A percentile compares a stretch with the other conserved stretches of the same genome.
Evolutionary conservation across 2,797 vertebrate species (phyloP).

Genomic region (Hephaestus fuliginosus): DNA sequence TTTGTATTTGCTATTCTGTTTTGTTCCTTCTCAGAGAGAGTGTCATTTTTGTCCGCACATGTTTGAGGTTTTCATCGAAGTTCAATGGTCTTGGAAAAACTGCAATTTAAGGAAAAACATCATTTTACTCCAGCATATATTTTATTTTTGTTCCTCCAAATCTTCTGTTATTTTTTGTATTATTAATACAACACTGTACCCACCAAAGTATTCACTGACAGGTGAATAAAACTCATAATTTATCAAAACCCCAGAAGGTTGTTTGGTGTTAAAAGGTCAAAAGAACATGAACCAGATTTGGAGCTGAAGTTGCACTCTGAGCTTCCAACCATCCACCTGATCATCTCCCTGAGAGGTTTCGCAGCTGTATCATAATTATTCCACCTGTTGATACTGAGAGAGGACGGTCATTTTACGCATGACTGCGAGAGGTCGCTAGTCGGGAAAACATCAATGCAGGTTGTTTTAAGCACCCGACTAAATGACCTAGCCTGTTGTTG

Average conservation of each 20-base stretch:
- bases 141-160: background rate
- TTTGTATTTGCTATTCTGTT: background rate
- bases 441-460: background rate
- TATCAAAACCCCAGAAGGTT: background rate
- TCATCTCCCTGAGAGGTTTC: background rate
- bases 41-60: background rate
- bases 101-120: background rate
- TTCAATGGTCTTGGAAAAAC: background rate
- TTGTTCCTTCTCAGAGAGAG: background rate
- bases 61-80: background rate
- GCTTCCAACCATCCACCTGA: background rate
- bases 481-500: background rate
- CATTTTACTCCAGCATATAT: background rate
- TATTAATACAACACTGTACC: background rate
- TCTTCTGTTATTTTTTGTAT: background rate
- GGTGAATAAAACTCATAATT: background rate
- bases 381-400: background rate
- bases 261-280: background rate
- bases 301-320: background rate
- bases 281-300: background rate
- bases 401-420: background rate
- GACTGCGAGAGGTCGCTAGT: constrained; percentile 1
- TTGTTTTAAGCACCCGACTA: background rate
- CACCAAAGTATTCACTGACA: background rate
- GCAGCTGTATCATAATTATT: background rate